phyloP scores from a whole-genome alignment of 2,888 invertebrate species.

The Watsonalla cultraria region DNA sequence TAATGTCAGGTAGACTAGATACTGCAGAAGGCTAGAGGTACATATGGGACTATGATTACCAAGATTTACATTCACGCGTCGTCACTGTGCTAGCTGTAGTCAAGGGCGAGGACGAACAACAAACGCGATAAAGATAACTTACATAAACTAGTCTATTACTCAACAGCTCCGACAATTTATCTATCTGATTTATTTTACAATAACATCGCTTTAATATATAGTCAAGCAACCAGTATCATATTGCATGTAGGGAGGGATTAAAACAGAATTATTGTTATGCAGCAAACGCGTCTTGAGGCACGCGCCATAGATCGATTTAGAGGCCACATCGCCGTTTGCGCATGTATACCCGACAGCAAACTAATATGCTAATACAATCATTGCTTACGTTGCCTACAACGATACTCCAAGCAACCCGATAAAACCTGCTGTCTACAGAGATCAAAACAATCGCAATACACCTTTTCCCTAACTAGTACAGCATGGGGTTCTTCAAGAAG shows the following conservation, averaged over 20 bases:
- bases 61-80: constrained; percentile 42
- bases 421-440: not conserved
- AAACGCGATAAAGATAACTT: constrained; percentile 1
- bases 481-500: too few relatives aligned
- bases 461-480: too few relatives aligned
- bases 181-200: not conserved
- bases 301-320: constrained; percentile 48
- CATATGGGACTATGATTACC: constrained; percentile 22
- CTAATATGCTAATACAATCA: constrained; percentile 9
- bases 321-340: constrained; percentile 33
- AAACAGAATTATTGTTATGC: constrained; percentile 51
- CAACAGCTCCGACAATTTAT: not conserved
- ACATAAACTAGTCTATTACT: not conserved
- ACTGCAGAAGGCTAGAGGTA: constrained; percentile 12
- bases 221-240: constrained; percentile 21
- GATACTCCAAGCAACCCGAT: not conserved
- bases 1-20: not conserved
- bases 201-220: too few relatives aligned
- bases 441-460: not conserved
- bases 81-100: constrained; percentile 33
- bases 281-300: constrained; percentile 48
- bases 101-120: constrained; percentile 46
- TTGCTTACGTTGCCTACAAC: not conserved
- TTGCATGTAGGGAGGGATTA: constrained; percentile 29
- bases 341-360: constrained; percentile 27